Evolutionary conservation across 2,113 vertebrate species (phyloP), one percentile per base, ranked within the genome.

Genomic region (Hyla sarda): DNA sequence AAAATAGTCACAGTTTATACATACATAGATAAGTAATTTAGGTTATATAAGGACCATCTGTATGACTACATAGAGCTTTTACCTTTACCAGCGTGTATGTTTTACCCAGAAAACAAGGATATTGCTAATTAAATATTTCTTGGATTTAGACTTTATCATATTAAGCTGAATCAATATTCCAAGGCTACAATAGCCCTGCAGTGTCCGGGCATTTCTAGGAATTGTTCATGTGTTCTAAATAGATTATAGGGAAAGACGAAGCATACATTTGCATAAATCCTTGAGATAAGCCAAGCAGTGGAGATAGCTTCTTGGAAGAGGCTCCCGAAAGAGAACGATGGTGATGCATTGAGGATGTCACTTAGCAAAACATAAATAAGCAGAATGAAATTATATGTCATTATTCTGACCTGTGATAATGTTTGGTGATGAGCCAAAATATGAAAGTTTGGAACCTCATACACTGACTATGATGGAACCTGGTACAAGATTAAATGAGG

Each of bases 141-240:
- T 80, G 47, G 56, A 58, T 47, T 28, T 2, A 41, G 34, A 6
- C 30, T 37, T 78, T 78, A 78, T 78, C 32, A n/a, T 37, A 56
- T 79, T 79, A 56, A 32, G 28, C 50, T 14, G 1, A 69, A 58
- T 83, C 19, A 83, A 83, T 73, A 73, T 37, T 50, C 12, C 32
- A 73, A 83, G 82, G 67, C 37, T 58, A 30, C 17, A 23, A 2
- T 73, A 41, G 54, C 54, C 14, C 78, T 47, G n/a, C 12, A 3
- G 19, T 76, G 83, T 84, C 56, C 28, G 47, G n/a, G 6, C 37
- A 65, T 84, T 84, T 76, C 52, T 48, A 62, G 50, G 83, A 84
- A 84, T 62, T 30, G 54, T 19, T 84, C 75, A 32, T 76, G 73
- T 62, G 25, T 50, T 76, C n/a, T 50, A 47, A 48, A 77, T 48